Evolutionary conservation across 2,797 vertebrate species (phyloP), one percentile per base, ranked within the genome.

Genomic region (Bovichtus variegatus): DNA sequence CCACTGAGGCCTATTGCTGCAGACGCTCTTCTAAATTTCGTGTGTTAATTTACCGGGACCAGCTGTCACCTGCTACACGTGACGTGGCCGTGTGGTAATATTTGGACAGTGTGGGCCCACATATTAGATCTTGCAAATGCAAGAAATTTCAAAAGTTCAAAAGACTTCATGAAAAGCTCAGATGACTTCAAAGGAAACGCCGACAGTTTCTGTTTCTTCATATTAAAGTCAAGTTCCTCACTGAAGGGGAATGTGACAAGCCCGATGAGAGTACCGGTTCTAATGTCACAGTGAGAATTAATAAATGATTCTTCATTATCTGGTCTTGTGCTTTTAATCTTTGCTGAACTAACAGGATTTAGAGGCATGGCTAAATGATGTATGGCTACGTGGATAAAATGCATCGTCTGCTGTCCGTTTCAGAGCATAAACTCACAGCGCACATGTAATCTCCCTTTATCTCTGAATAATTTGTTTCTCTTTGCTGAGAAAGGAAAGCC

Each of bases 151-250:
- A n/a, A n/a, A 34, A 34, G 40, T 68, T 68, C 57, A 69, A 70
- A 55, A 49, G 53, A 25, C 10, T 18, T 41, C 50, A 55, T 53
- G 23, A 46, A 16, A 43, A 64, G 27, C 43, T 61, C 9, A 40
- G 4, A 49, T 1, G 23, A 41, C 21, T 47, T 54, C 46, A 69
- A 53, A 51, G 38, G n/a, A 57, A 77, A 50, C n/a, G 25, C 50
- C 3, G 11, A 15, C 59, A 43, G 47, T 43, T 54, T 47, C 58
- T 76, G 16, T 38, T 27, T 65, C 36, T 66, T 59, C 15, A 72
- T 11, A 31, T 53, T 66, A 60, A 61, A 72, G 29, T 23, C 25
- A 34, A 23, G n/a, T 54, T 68, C 50, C 13, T 40, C 41, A 53
- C 18, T 41, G 31, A 43, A 27, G 78, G 7, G 51, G 27, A 64